A percentile compares a stretch with the other conserved stretches of the same genome.
phyloP scores from a whole-genome alignment of 35 echinoderm and acorn worm species.

The Ptychodera flava region DNA sequence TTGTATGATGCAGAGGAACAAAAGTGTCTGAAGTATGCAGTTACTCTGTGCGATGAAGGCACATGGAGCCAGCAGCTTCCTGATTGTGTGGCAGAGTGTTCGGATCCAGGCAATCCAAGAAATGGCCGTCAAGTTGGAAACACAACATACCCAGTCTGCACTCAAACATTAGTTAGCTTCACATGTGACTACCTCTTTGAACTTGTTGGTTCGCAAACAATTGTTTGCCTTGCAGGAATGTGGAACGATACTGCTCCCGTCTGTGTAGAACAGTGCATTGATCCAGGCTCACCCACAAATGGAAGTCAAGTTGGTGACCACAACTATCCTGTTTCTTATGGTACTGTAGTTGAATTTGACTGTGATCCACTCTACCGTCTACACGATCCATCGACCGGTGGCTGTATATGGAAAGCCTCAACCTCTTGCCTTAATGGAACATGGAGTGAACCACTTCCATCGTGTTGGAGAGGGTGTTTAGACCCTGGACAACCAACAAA shows the following conservation, averaged over 20 bases:
- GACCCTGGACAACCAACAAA: background rate
- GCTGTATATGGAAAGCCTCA: background rate
- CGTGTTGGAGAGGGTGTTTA: background rate
- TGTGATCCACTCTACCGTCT: background rate
- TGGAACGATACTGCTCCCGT: background rate
- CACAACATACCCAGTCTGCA: background rate
- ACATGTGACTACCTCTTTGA: background rate
- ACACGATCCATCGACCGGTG: background rate
- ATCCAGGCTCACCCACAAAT: background rate
- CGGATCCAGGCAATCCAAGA: background rate
- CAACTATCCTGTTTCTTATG: background rate
- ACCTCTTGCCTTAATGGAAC: background rate
- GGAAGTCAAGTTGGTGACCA: background rate
- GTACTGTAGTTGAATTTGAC: background rate
- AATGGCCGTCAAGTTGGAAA: background rate
- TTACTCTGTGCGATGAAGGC: no score
- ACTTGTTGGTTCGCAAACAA: background rate
- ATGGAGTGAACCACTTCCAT: background rate
- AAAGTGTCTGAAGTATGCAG: no score
- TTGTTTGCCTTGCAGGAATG: background rate
- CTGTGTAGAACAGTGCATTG: background rate
- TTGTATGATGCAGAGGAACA: no score
- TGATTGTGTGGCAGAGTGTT: no score
- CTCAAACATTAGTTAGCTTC: background rate
- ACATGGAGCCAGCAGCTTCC: no score